Conservation (phyloP, 2,888 invertebrate genomes). For the Rotaria macrura region DNA sequence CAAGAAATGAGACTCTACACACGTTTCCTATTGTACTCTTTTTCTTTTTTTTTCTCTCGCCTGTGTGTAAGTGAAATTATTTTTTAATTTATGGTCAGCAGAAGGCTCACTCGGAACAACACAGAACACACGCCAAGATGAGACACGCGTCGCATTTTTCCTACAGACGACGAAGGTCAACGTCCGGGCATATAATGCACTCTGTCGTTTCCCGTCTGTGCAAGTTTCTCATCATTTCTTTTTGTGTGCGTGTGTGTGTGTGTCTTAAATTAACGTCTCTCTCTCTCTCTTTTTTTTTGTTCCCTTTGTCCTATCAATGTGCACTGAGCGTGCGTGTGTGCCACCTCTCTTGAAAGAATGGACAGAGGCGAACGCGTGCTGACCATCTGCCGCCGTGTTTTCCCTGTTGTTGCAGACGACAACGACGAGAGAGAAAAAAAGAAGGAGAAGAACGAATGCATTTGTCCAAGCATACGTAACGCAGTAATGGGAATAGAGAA, state of each 20-base stretch:
- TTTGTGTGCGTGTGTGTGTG: neutral
- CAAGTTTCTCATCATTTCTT: conserved; percentile 5
- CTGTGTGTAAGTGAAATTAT: neutral
- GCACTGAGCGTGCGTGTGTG: neutral
- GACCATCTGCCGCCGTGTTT: conserved; percentile 15
- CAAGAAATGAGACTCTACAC: neutral
- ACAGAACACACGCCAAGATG: neutral
- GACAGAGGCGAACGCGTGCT: conserved; percentile 3
- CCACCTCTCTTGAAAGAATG: conserved; percentile 1
- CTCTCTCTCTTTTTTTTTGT: neutral
- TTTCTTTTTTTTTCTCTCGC: neutral
- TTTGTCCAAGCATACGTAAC: conserved; percentile 12
- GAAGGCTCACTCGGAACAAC: conserved; percentile 8
- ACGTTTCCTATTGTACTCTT: neutral
- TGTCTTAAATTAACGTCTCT: conserved; percentile 8
- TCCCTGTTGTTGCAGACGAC: neutral
- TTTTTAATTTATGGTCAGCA: conserved; percentile 12
- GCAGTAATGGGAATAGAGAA: conserved; percentile 7
- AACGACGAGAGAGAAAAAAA: neutral
- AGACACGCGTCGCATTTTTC: conserved; percentile 7
- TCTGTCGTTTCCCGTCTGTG: neutral
- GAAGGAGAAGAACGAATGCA: neutral
- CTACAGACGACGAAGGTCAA: conserved; percentile 9
- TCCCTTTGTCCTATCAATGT: conserved; percentile 6
- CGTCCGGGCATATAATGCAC: conserved; percentile 5